A percentile compares a stretch with the other conserved stretches of the same genome.
These are phyloP conservation scores for Aproaerema taeniolella DNA, from an alignment of 2,888 invertebrate species.

Conservation along the genomic window DNA sequence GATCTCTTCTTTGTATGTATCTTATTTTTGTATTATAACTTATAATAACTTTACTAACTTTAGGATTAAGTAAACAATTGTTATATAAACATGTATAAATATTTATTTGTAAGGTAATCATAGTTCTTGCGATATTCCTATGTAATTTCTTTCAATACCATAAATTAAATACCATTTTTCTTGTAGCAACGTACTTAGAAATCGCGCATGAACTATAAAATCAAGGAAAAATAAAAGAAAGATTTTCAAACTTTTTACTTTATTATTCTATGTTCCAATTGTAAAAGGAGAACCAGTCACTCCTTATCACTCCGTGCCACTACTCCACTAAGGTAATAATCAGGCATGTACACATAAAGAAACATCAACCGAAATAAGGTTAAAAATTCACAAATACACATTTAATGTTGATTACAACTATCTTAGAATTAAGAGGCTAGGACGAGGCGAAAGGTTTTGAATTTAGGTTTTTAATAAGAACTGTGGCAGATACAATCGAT, in stretches of 20 bases:
- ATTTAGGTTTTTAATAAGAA: background rate
- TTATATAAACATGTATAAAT: too few species aligned
- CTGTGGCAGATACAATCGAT: too few species aligned
- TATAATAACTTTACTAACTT: too few species aligned
- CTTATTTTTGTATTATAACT: too few species aligned
- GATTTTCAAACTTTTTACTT: conserved; percentile 63
- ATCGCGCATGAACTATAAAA: background rate
- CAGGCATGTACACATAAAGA: conserved; percentile 73
- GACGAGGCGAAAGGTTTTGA: conserved; percentile 38
- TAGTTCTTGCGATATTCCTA: too few species aligned
- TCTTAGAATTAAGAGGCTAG: conserved; percentile 52
- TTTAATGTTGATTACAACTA: conserved; percentile 72
- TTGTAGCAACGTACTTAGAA: too few species aligned
- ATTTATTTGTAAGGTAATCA: too few species aligned
- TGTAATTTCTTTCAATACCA: too few species aligned
- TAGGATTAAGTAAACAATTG: too few species aligned
- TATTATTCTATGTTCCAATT: conserved; percentile 75
- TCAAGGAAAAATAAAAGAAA: conserved; percentile 42
- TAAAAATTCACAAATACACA: conserved; percentile 76
- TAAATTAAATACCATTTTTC: too few species aligned
- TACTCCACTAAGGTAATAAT: conserved; percentile 68
- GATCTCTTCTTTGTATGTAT: too few species aligned
- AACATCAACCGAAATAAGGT: conserved; percentile 72
- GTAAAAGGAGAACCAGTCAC: conserved; percentile 74
- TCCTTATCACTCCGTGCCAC: conserved; percentile 69